phyloP scores from a whole-genome alignment of 1,140 invertebrate species.

The Penaeus japonicus region DNA sequence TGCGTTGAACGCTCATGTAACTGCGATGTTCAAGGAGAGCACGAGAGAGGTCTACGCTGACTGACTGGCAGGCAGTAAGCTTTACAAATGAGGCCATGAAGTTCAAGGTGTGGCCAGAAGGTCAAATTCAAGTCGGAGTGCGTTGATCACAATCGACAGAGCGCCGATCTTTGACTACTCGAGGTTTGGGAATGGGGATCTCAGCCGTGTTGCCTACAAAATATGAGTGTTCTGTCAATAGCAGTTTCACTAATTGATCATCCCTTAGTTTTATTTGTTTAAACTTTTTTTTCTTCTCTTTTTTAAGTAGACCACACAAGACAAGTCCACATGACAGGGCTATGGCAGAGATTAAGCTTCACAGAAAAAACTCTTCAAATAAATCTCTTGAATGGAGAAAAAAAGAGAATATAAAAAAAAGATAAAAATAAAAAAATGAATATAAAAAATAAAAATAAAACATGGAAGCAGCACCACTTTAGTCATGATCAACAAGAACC shows the following conservation, averaged over 20 bases:
- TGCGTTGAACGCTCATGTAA: conserved; percentile 55
- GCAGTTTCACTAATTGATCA: conserved; percentile 41
- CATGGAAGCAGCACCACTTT: conserved; percentile 32
- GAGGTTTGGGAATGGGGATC: conserved; percentile 57
- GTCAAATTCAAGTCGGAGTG: conserved; percentile 54
- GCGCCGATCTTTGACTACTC: conserved; percentile 57
- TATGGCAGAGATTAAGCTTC: conserved; percentile 49
- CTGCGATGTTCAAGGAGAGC: conserved; percentile 53
- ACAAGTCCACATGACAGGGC: conserved; percentile 47
- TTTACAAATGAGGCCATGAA: conserved; percentile 56
- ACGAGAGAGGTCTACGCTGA: conserved; percentile 56
- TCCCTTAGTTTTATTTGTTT: conserved; percentile 19
- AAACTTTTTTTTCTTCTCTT: conserved; percentile 19
- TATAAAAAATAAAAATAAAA: not conserved
- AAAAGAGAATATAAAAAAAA: conserved; percentile 10
- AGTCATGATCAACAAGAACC: conserved; percentile 34
- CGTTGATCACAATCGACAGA: conserved; percentile 48
- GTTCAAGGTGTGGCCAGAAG: conserved; percentile 56
- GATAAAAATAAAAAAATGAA: conserved; percentile 32
- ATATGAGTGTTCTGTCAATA: conserved; percentile 57
- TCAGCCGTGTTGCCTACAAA: conserved; percentile 58
- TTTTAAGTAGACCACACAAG: conserved; percentile 53
- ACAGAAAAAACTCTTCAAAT: conserved; percentile 26
- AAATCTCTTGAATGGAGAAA: conserved; percentile 11
- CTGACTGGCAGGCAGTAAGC: conserved; percentile 57